phyloP scores from a whole-genome alignment of 2,888 invertebrate species.

The Chaetoderma sp. region DNA sequence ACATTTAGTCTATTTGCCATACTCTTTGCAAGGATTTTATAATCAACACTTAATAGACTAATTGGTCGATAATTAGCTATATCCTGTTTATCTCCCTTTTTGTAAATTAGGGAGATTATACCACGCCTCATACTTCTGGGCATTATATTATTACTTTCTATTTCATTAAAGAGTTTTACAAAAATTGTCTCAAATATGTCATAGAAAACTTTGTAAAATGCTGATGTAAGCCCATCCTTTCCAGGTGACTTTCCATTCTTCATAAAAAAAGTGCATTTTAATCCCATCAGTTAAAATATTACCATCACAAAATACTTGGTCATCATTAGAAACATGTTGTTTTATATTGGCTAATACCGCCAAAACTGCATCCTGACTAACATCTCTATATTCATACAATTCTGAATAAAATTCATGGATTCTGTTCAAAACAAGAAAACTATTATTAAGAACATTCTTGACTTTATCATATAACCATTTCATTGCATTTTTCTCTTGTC shows the following conservation, averaged over 20 bases:
- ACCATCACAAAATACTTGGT: background rate
- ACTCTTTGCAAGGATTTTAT: background rate
- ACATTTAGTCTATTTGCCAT: background rate
- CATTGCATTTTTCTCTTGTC: too few species aligned
- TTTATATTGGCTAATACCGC: background rate
- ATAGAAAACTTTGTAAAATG: background rate
- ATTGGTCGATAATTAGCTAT: background rate
- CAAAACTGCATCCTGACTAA: background rate
- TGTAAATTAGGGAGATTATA: background rate
- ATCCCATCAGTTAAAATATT: background rate
- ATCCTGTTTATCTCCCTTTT: background rate
- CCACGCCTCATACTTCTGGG: background rate
- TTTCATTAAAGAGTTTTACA: background rate
- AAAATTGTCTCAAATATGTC: background rate
- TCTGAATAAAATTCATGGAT: too few species aligned
- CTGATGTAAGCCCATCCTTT: conserved; percentile 4
- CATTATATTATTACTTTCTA: background rate
- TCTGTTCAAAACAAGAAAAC: too few species aligned
- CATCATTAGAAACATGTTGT: background rate
- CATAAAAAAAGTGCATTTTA: background rate
- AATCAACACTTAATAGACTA: background rate
- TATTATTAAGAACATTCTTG: too few species aligned
- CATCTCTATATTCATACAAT: background rate
- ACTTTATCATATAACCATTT: too few species aligned
- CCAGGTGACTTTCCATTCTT: background rate